Base-by-base conservation (phyloP, 1,140 invertebrate species). In the Tyrophagus putrescentiae region DNA sequence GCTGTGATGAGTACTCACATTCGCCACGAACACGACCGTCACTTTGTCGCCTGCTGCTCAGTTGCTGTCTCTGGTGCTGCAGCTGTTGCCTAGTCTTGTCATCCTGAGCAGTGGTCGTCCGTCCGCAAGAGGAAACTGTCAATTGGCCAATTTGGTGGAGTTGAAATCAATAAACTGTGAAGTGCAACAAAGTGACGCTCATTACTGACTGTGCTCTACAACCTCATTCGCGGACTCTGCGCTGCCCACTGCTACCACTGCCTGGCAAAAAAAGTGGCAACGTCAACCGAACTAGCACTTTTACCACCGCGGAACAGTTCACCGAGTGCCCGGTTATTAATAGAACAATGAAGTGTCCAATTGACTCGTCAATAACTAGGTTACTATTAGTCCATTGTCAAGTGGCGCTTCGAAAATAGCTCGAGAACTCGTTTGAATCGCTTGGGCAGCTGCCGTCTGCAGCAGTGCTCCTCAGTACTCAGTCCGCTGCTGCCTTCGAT, bases 371-470 rank as follows among this genome's bases (percentile, higher is more conserved):
- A n/a, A 48, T 18, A 48, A 48, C 45, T 48, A 48, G 45, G 45
- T 48, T 48, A 48, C 45, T 7, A 25, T 48, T 29, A 21, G 18
- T 48, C 45, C 45, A 48, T 48, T 48, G 45, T 48, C 18, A 48
- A 48, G 18, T 48, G 45, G 45, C 36, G 36, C 36, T 48, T 48
- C 45, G 45, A 48, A 48, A 48, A 48, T 48, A 48, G 45, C 45
- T 39, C 45, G 45, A 48, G 7, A 48, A 48, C 45, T 48, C 45
- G 45, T 48, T 48, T 48, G 45, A 6, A 48, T 7, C 31, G 45
- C 18, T n/a, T n/a, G n/a, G n/a, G n/a, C n/a, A n/a, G n/a, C n/a
- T n/a, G n/a, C n/a, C n/a, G n/a, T n/a, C n/a, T n/a, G n/a, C n/a
- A n/a, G n/a, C n/a, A n/a, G n/a, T n/a, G n/a, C n/a, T n/a, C n/a